Evolutionary conservation across 1,140 invertebrate genomes (phyloP), one percentile per base, ranked within the genome.

Genomic region (Bombus huntii): DNA sequence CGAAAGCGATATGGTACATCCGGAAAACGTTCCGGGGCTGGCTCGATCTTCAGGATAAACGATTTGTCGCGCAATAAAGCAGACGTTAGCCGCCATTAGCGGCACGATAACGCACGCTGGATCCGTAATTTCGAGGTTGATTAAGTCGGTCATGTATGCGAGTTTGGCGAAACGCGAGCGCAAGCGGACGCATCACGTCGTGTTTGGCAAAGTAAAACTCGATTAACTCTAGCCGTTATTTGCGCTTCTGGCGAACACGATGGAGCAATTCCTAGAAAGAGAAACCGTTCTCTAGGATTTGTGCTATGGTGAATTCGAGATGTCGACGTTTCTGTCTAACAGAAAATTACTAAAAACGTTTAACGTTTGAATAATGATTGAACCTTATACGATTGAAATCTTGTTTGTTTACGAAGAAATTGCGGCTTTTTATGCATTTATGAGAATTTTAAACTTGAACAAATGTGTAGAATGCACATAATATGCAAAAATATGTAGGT

Each of bases 131-230:
- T 83, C 81, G 81, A n/a, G 81, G 62, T 77, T 76, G 74, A 78
- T 83, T 78, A 77, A 83, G 74, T 66, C 74, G 44, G 74, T 77
- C 65, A 34, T 53, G 73, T 68, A 31, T 83, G 62, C 59, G 28
- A 62, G 81, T 53, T 59, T 44, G 59, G 28, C 18, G 74, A 42
- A 79, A 79, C 37, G 73, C 73, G 73, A 75, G 31, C 31, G n/a
- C 73, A 34, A 34, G 31, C 73, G 44, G 22, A 9, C 62, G 47
- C 74, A 65, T 83, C 82, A 71, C 75, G 66, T 84, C 37, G n/a
- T 84, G 65, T 84, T 84, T 79, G 74, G 65, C 62, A 84, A 84
- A 84, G 74, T 84, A 78, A 84, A 84, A 84, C 82, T 78, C 74
- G 75, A 84, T 84, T 84, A 83, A 79, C 82, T 57, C 62, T 79